Percentiles rank a stretch among this genome's conserved stretches.
These are phyloP conservation scores for Sinocyclocheilus rhinocerous DNA, from an alignment of 2,113 vertebrate species.

Conservation along the genomic window DNA sequence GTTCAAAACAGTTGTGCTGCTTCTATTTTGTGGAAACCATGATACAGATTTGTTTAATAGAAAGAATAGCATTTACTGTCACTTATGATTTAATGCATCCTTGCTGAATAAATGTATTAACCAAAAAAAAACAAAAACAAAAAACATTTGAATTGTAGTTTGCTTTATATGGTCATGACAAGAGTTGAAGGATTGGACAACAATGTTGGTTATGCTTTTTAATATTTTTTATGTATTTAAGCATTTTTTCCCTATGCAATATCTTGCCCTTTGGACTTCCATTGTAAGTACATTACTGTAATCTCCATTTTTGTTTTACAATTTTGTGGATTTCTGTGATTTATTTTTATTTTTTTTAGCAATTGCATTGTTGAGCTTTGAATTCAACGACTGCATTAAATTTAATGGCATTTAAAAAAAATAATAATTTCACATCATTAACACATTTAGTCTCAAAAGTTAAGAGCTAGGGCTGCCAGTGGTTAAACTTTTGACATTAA, in stretches of 20 bases:
- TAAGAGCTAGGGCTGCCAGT: too few species aligned
- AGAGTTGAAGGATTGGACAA: background rate
- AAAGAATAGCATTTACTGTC: background rate
- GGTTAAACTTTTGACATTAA: background rate
- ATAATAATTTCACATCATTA: background rate
- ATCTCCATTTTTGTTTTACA: background rate
- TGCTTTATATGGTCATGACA: background rate
- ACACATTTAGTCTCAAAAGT: too few species aligned
- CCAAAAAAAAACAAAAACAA: too few species aligned
- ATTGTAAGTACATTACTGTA: background rate
- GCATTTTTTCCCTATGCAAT: background rate
- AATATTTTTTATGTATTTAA: background rate
- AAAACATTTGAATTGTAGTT: too few species aligned
- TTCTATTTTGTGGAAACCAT: background rate
- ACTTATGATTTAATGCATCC: background rate
- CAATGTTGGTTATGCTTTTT: background rate
- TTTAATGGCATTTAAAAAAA: background rate
- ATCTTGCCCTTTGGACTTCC: background rate
- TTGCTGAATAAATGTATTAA: background rate
- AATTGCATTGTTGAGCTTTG: background rate
- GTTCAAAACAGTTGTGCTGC: background rate
- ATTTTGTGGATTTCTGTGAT: background rate
- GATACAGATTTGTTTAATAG: background rate
- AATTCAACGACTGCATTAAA: background rate
- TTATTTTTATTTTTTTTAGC: too few species aligned